These are phyloP conservation scores for Andrena bucephala DNA, from an alignment of 2,888 invertebrate species.

Conservation along the genomic window DNA sequence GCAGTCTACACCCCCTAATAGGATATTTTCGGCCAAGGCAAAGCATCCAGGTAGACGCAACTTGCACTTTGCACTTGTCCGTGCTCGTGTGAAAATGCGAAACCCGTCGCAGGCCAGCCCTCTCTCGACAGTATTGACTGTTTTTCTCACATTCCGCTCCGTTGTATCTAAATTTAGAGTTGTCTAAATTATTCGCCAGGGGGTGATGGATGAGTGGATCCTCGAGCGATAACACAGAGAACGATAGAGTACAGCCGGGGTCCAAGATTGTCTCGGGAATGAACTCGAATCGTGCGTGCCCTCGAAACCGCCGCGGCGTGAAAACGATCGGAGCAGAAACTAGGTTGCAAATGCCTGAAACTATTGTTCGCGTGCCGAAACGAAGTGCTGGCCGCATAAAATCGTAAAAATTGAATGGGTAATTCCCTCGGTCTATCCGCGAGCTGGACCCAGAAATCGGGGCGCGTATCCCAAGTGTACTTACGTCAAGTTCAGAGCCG, in stretches of 20 bases:
- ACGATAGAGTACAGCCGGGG: slow-evolving; percentile 14
- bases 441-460: neutral
- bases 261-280: slow-evolving; percentile 21
- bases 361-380: neutral
- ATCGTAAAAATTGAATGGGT: slow-evolving; percentile 3
- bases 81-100: neutral
- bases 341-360: slow-evolving; percentile 38
- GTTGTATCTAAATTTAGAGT: neutral
- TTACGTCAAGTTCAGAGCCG: too few species aligned
- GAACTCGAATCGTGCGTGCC: slow-evolving; percentile 5
- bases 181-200: neutral
- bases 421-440: neutral
- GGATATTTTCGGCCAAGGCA: slow-evolving; percentile 53
- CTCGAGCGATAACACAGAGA: slow-evolving; percentile 2
- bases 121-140: neutral
- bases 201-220: neutral
- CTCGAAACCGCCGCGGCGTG: neutral
- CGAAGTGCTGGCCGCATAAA: neutral
- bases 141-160: neutral
- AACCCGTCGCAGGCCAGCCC: neutral
- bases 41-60: slow-evolving; percentile 22
- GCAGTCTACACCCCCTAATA: slow-evolving; percentile 33
- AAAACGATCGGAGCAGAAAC: slow-evolving; percentile 10
- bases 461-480: too few species aligned
- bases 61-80: slow-evolving; percentile 25